Base-by-base conservation (phyloP, 1,140 invertebrate species). In the Bombus ignitus region DNA sequence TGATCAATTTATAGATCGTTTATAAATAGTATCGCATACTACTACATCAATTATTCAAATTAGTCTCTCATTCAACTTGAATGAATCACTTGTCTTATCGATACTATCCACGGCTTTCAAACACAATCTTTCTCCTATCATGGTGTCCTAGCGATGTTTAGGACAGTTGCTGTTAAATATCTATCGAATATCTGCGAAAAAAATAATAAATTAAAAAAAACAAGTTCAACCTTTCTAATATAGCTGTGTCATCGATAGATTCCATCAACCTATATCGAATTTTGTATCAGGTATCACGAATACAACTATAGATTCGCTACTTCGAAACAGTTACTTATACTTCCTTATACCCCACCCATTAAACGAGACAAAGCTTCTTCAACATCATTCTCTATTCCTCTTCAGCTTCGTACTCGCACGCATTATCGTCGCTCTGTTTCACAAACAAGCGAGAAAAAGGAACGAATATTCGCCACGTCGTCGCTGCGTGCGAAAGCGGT, bases 401-500 rank as follows among this genome's bases (percentile, higher is more conserved):
- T 8, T 66, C 15, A 22, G 15, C 18, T 22, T 32, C 35, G 18
- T n/a, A 18, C 62, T 15, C n/a, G 13, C 44, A 35, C 28, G 12
- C n/a, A 25, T 73, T 39, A 44, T 74, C 35, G 32, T 53, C 57
- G 42, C 13, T 8, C 47, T 18, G 37, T 62, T 39, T 77, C 53
- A 12, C 47, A 15, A 57, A 32, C 25, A 39, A 32, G 12, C 62
- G 42, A 68, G 25, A 39, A 39, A 8, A 28, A 18, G 37, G 3
- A 35, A 57, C 0, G 37, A 9, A 37, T 18, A 25, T 13, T 25
- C 57, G 37, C 13, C 75, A 10, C 57, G 32, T 57, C 70, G 47
- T 59, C 57, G 72, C 22, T 65, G 66, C 76, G 82, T 72, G 81
- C 80, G 70, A 87, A 83, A 78, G 74, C 32, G 76, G 76, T 70